These are phyloP conservation scores for Prinia subflava DNA, from an alignment of 2,113 vertebrate genomes.

Conservation along the genomic window DNA sequence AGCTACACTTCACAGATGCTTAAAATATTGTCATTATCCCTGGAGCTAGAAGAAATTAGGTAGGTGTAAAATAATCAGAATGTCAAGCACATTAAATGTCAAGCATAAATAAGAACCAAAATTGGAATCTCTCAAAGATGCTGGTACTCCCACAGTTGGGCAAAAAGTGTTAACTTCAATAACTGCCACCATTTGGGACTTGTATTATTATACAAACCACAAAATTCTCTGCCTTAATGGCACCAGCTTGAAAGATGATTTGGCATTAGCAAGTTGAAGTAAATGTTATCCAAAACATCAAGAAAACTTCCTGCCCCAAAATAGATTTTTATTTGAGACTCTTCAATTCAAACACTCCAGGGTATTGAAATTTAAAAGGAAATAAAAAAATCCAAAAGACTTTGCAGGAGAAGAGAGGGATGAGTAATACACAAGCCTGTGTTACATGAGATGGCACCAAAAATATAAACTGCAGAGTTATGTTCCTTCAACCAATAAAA, in stretches of 20 bases:
- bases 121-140: slow-evolving; percentile 40
- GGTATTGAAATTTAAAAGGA: neutral
- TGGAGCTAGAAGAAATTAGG: slow-evolving; percentile 41
- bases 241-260: neutral
- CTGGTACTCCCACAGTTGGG: slow-evolving; percentile 44
- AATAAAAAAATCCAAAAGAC: neutral
- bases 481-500: neutral
- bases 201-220: neutral
- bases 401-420: neutral
- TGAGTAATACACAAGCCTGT: neutral
- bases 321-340: neutral
- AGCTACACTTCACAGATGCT: slow-evolving; percentile 20
- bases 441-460: neutral
- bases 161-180: slow-evolving; percentile 25
- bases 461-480: neutral
- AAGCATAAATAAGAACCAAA: slow-evolving; percentile 58
- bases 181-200: slow-evolving; percentile 16
- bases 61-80: slow-evolving; percentile 60
- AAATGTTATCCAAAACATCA: neutral
- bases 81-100: slow-evolving; percentile 59
- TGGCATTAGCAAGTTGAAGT: neutral
- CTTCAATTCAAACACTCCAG: neutral
- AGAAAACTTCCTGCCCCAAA: neutral
- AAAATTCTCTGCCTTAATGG: neutral
- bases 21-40: slow-evolving; percentile 52